phyloP scores from a whole-genome alignment of 1,140 invertebrate species.

The Lanistes nyassanus region DNA sequence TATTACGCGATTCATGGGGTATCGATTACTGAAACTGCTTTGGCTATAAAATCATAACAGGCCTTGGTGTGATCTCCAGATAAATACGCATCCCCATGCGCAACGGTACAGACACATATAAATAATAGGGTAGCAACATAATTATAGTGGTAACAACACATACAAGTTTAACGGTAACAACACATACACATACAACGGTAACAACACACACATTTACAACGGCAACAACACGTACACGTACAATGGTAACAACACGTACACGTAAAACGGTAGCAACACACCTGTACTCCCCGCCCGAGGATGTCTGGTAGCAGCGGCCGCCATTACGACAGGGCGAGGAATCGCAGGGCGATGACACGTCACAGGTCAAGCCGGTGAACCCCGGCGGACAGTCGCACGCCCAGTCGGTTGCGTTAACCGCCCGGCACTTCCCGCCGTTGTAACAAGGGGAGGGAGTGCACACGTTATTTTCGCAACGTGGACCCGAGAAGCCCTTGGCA shows the following conservation, averaged over 20 bases:
- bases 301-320: background rate
- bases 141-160: background rate
- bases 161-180: background rate
- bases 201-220: background rate
- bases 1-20: no score
- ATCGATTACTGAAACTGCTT: background rate
- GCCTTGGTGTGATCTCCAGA: background rate
- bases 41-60: background rate
- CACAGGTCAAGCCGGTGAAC: conserved; percentile 32
- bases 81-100: background rate
- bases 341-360: conserved; percentile 32
- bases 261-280: background rate
- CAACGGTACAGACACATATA: background rate
- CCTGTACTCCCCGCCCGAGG: background rate
- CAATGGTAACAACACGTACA: background rate
- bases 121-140: background rate
- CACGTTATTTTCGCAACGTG: conserved; percentile 25
- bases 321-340: conserved; percentile 18
- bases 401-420: conserved; percentile 10
- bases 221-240: background rate
- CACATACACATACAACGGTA: background rate
- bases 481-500: conserved; percentile 15
- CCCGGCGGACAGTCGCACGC: conserved; percentile 30
- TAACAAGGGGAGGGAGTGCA: conserved; percentile 33
- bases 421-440: conserved; percentile 33